Percentiles rank a stretch among this genome's conserved stretches.
Evolutionary conservation across 2,797 vertebrate species (phyloP).

Genomic region (Lepus townsendii): DNA sequence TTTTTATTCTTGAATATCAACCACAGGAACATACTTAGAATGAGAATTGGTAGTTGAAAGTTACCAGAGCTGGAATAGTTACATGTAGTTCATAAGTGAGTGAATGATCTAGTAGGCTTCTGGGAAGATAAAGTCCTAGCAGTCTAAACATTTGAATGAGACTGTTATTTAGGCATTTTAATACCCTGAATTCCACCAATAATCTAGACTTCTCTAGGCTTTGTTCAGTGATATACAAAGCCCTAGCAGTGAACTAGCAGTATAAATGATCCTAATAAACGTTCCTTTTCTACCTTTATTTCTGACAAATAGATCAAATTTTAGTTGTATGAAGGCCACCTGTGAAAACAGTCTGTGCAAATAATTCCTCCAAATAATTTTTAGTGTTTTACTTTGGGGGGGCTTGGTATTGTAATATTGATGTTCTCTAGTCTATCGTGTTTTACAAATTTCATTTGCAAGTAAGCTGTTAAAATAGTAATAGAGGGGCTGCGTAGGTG

Average conservation of each 20-base stretch:
- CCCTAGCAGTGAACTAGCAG: slow-evolving; percentile 14
- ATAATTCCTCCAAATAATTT: background rate
- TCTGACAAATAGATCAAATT: background rate
- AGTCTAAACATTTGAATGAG: slow-evolving; percentile 64
- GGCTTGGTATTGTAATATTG: slow-evolving; percentile 33
- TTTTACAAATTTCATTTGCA: slow-evolving; percentile 57
- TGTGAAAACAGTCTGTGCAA: slow-evolving; percentile 25
- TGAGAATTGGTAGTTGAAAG: slow-evolving; percentile 56
- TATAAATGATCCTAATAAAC: slow-evolving; percentile 39
- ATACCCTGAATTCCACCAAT: slow-evolving; percentile 52
- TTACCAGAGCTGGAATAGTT: slow-evolving; percentile 57
- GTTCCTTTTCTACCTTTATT: slow-evolving; percentile 10
- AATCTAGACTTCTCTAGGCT: slow-evolving; percentile 62
- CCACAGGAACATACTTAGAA: slow-evolving; percentile 50
- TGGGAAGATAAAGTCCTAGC: background rate
- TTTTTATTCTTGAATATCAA: slow-evolving; percentile 67
- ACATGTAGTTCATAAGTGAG: background rate
- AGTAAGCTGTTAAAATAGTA: slow-evolving; percentile 18
- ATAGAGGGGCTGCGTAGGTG: slow-evolving; percentile 6
- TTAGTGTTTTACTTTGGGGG: slow-evolving; percentile 45
- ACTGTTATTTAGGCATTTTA: slow-evolving; percentile 56
- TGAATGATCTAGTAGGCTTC: slow-evolving; percentile 50
- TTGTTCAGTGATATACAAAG: slow-evolving; percentile 50
- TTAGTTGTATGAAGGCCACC: background rate
- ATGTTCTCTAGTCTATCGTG: background rate